Percentiles rank a stretch among this genome's conserved stretches.
Evolutionary conservation across 2,888 invertebrate genomes (phyloP).

Genomic region (Megastigmus dorsalis): DNA sequence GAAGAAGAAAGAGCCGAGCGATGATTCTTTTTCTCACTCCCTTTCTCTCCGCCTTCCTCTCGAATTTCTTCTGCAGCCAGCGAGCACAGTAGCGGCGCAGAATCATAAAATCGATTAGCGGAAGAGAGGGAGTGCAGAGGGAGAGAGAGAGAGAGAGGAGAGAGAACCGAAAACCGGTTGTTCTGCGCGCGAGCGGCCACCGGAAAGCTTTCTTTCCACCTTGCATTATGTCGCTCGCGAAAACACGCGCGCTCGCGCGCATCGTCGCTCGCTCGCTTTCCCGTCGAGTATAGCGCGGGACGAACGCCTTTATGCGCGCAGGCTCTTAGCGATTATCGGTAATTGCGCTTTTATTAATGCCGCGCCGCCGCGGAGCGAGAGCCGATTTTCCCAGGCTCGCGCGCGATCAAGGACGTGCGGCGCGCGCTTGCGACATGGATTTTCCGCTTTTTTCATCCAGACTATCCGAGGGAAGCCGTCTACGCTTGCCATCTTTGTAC

Average conservation of each 20-base stretch:
- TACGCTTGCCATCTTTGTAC: too few relatives aligned
- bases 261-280: background rate
- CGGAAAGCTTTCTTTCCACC: slow-evolving; percentile 31
- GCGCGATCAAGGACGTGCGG: background rate
- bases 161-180: slow-evolving; percentile 41
- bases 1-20: too few relatives aligned
- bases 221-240: slow-evolving; percentile 31
- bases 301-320: slow-evolving; percentile 4
- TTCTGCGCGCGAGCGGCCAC: background rate
- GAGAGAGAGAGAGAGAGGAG: too few relatives aligned
- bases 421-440: background rate
- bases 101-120: slow-evolving; percentile 48
- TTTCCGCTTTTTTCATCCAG: background rate
- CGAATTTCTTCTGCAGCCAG: slow-evolving; percentile 16
- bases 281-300: background rate
- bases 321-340: slow-evolving; percentile 40
- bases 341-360: slow-evolving; percentile 48
- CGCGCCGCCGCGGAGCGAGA: background rate
- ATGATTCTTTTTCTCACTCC: background rate
- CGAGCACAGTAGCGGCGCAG: background rate
- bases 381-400: slow-evolving; percentile 30
- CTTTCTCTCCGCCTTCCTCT: background rate
- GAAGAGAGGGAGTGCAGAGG: too few relatives aligned
- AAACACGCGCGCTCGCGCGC: slow-evolving; percentile 22
- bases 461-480: too few relatives aligned